A percentile compares a stretch with the other conserved stretches of the same genome.
Conservation (phyloP, 2,888 invertebrate species). For the Ariolimax columbianus region DNA sequence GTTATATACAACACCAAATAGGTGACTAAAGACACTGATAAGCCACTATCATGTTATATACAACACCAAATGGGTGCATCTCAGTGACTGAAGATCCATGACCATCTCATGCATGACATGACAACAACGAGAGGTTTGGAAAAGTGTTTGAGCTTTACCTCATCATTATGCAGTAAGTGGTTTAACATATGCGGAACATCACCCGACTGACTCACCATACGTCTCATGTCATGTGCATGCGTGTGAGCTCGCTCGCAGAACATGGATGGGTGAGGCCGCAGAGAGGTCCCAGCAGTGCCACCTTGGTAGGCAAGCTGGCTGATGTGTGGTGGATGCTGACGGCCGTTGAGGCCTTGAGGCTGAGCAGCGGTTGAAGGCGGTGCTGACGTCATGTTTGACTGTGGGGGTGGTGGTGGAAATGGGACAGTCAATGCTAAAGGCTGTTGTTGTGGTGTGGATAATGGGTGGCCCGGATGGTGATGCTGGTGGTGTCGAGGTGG, state of each 20-base stretch:
- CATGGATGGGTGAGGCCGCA: constrained; percentile 13
- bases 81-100: neutral
- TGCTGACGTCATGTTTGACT: neutral
- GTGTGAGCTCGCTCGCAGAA: constrained; percentile 33
- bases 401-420: constrained; percentile 8
- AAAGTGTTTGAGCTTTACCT: constrained; percentile 24
- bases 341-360: neutral
- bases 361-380: constrained; percentile 20
- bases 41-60: neutral
- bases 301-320: neutral
- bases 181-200: constrained; percentile 39
- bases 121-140: neutral
- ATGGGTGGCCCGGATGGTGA: neutral
- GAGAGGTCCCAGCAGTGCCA: neutral
- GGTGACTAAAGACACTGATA: neutral
- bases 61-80: neutral
- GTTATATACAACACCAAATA: neutral
- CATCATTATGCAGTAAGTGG: constrained; percentile 35
- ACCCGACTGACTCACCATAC: constrained; percentile 29
- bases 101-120: neutral
- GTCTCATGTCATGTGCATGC: constrained; percentile 3
- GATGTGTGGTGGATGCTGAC: constrained; percentile 24
- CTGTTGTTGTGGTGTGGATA: neutral
- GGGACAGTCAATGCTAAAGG: constrained; percentile 2
- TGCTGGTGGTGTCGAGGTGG: constrained; percentile 17